Base-by-base conservation (phyloP, 2,888 invertebrate genomes). In the Dysmachus trigonus region DNA sequence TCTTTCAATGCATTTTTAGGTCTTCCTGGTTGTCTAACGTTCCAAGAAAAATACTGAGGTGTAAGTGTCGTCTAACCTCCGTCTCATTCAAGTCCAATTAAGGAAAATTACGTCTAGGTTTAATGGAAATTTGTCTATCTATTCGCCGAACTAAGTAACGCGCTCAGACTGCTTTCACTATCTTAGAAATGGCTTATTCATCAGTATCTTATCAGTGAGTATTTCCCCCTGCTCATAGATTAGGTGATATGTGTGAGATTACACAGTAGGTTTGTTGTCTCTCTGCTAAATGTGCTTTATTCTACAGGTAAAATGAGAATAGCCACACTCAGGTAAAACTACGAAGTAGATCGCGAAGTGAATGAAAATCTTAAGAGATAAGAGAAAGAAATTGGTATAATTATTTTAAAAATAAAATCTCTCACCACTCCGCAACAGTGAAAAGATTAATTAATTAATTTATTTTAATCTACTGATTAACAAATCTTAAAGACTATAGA, bases 1-100 rank as follows among this genome's bases (percentile, higher is more conserved):
- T 41, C 77, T n/a, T 31, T 41, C 47, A 38, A 8, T 77, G 77
- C 77, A 77, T 41, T 77, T 77, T 47, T 41, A 47, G 27, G 77
- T 41, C 35, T 77, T 77, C 77, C n/a, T 30, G 31, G 73, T 73
- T 41, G 47, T 47, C 27, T 27, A 47, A 41, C 35, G 13, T 76
- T 76, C 73, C 13, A 73, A 33, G n/a, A 73, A 30, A 73, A 72
- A 13, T 13, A 5, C 71, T 30, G 71, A 15, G 8, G 30, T 30
- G 71, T 5, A 27, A 31, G 27, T 72, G 71, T 31, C 71, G 71
- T 22, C 30, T 8, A 31, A 72, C 31, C 30, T 10, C 4, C 15
- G 71, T 15, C 71, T 72, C 6, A 27, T 6, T 72, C n/a, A 31
- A 72, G 30, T 30, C 13, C 71, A 72, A 72, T 72, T 72, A 72